Evolutionary conservation across 2,888 invertebrate genomes (phyloP).

Genomic region (Temnothorax unifasciatus): DNA sequence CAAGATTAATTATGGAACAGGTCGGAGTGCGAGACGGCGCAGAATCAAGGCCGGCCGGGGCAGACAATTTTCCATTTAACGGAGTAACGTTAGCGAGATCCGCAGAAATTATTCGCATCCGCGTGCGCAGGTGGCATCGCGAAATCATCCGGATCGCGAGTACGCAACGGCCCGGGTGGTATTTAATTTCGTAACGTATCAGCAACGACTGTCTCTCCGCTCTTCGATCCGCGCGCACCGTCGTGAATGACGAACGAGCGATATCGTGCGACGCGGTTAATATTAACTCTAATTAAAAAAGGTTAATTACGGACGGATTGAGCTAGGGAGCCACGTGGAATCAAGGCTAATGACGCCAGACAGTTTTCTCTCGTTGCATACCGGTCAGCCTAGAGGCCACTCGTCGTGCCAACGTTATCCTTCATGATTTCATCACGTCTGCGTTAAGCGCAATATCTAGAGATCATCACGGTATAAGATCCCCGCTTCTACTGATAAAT

Average conservation of each 20-base stretch:
- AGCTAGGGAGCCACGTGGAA: conserved; percentile 42
- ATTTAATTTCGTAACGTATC: conserved; percentile 30
- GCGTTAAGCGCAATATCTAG: conserved; percentile 39
- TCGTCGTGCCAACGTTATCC: conserved; percentile 35
- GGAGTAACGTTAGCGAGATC: conserved; percentile 22
- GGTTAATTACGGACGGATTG: conserved; percentile 43
- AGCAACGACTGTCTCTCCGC: background rate
- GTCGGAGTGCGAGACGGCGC: conserved; percentile 48
- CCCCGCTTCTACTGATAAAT: background rate
- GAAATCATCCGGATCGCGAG: conserved; percentile 25
- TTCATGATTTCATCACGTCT: conserved; percentile 55
- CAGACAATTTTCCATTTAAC: conserved; percentile 49
- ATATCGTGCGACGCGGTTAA: conserved; percentile 41
- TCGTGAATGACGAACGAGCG: conserved; percentile 34
- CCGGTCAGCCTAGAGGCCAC: conserved; percentile 36
- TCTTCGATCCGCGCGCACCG: background rate
- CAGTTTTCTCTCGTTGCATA: conserved; percentile 54
- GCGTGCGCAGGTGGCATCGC: background rate
- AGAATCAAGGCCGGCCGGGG: conserved; percentile 47
- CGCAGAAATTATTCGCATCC: conserved; percentile 19
- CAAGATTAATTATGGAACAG: conserved; percentile 69
- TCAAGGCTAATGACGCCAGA: conserved; percentile 52
- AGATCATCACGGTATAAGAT: conserved; percentile 13
- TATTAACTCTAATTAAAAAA: conserved; percentile 51
- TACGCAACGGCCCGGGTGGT: background rate